Evolutionary conservation across 1,140 invertebrate species (phyloP), one percentile per base, ranked within the genome.

Genomic region (Drosophila repleta): DNA sequence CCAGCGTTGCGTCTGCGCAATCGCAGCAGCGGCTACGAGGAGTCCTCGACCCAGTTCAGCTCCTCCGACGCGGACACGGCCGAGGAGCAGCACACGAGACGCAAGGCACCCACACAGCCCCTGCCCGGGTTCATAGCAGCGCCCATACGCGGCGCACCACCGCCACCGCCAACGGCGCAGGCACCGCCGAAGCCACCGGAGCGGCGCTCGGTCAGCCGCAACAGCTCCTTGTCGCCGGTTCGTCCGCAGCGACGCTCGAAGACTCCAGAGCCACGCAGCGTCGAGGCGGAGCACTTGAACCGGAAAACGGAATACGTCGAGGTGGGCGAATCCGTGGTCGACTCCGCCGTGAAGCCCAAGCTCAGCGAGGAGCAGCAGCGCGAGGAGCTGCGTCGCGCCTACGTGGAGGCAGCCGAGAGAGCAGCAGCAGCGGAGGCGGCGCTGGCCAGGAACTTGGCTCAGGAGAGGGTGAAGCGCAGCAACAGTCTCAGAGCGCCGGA

Each of bases 21-120:
- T 17, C 75, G 85, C 1, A 89, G 74, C 37, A 91, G 90, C 29
- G 82, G 85, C 51, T 90, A 90, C 51, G 90, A 91, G 0, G 90
- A 91, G 35, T 91, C 90, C 4, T 91, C 90, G 18, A 91, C 90
- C 2, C 88, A 91, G 58, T 91, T 91, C 26, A 90, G 89, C 17
- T 90, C 88, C 7, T 91, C 90, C 21, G 90, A 91, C 32, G 87
- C 89, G 6, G 90, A 91, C 35, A 79, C 79, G 0, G 68, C 69
- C 2, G 70, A 90, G 55, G 84, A 89, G 39, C 46, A 65, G 0
- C 45, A 41, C 0, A 2, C 63, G 6, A 37, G 74, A 0, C 0
- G 15, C 37, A 32, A 66, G 76, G 4, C n/a, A 13, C 0, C 76
- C 20, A n/a, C 32, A 0, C 56, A 49, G 1, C 10, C 32, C 6